These are phyloP conservation scores for Nebria brevicollis DNA, from an alignment of 2,888 invertebrate species.

Conservation along the genomic window DNA sequence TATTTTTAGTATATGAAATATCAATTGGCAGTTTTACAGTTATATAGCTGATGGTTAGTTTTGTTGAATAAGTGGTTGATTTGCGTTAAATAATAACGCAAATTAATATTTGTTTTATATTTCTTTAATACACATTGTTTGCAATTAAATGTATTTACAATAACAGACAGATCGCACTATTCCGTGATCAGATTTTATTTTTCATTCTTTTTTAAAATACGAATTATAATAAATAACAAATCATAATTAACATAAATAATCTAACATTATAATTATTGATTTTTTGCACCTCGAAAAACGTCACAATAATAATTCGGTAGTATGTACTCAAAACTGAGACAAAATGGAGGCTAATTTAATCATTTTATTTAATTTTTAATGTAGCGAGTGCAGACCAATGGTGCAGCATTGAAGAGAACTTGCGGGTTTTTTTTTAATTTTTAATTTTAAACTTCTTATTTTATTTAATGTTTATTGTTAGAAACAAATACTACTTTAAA, in stretches of 20 bases:
- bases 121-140: constrained; percentile 61
- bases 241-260: constrained; percentile 51
- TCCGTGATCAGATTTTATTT: constrained; percentile 27
- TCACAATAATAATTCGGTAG: constrained; percentile 24
- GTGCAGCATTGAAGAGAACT: constrained; percentile 27
- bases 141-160: constrained; percentile 62
- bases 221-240: constrained; percentile 61
- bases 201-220: constrained; percentile 55
- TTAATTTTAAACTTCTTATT: neutral
- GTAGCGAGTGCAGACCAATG: constrained; percentile 33
- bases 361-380: constrained; percentile 14
- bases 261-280: constrained; percentile 40
- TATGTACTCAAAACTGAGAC: constrained; percentile 3
- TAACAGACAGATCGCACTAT: constrained; percentile 46
- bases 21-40: neutral
- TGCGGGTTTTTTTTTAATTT: neutral
- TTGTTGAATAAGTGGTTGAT: too few relatives aligned
- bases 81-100: constrained; percentile 33
- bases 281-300: constrained; percentile 43
- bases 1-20: neutral
- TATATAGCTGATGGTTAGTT: neutral
- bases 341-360: constrained; percentile 13
- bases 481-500: constrained; percentile 12
- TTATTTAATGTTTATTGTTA: constrained; percentile 2
- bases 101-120: constrained; percentile 61